Conservation (phyloP, 1,140 invertebrate genomes). For the Trichogramma pretiosum region DNA sequence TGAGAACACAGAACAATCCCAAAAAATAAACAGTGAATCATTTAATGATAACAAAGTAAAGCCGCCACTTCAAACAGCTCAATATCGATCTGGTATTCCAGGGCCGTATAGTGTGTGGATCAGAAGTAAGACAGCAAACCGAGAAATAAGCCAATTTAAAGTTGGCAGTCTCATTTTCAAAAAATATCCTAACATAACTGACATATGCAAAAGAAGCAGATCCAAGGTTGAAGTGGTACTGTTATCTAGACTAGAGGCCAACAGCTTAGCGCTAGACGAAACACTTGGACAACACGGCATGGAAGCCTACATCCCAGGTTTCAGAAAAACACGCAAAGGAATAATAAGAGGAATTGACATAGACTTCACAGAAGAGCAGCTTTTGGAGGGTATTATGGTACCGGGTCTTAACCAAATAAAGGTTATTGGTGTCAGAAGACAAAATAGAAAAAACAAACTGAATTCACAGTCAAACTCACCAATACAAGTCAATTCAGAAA, state of each 20-base stretch:
- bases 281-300: neutral
- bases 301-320: neutral
- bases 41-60: neutral
- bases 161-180: neutral
- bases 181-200: neutral
- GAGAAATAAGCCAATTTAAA: neutral
- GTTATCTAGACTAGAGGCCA: neutral
- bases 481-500: too few relatives aligned
- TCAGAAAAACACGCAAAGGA: neutral
- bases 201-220: neutral
- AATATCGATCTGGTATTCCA: neutral
- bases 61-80: neutral
- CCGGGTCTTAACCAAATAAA: neutral
- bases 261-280: neutral
- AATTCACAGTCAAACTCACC: too few relatives aligned
- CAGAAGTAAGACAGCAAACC: neutral
- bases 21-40: neutral
- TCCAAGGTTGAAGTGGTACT: neutral
- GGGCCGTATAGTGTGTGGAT: neutral
- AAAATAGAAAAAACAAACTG: too few relatives aligned
- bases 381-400: neutral
- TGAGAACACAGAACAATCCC: neutral
- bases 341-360: neutral
- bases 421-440: neutral
- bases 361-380: neutral